Percentiles rank a stretch among this genome's conserved stretches.
These are phyloP conservation scores for Campopleginae sp. DNA, from an alignment of 2,888 invertebrate genomes.

Conservation along the genomic window DNA sequence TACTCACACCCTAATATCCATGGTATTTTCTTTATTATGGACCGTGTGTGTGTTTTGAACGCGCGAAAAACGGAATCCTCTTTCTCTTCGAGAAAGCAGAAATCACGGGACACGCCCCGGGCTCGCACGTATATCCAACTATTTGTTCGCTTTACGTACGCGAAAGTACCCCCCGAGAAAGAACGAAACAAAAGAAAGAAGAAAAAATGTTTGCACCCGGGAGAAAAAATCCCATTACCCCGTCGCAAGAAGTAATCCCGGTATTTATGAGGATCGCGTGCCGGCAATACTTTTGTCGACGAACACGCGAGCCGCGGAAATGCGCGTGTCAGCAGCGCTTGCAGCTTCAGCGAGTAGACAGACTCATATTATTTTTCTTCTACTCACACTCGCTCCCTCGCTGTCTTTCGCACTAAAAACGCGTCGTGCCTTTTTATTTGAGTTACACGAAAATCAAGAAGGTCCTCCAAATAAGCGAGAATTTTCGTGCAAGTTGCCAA, in stretches of 20 bases:
- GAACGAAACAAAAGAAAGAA: constrained; percentile 9
- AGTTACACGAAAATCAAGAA: constrained; percentile 27
- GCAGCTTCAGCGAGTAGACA: constrained; percentile 58
- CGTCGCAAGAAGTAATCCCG: constrained; percentile 56
- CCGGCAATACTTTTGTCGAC: constrained; percentile 69
- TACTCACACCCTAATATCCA: not conserved
- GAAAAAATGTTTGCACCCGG: constrained; percentile 26
- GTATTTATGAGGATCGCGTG: constrained; percentile 72
- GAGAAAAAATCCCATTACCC: constrained; percentile 62
- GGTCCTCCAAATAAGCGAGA: constrained; percentile 45
- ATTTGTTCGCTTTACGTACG: constrained; percentile 26
- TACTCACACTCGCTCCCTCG: constrained; percentile 6
- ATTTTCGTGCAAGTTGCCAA: constrained; percentile 61
- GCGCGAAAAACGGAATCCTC: constrained; percentile 27
- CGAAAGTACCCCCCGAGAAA: constrained; percentile 33
- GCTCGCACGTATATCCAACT: constrained; percentile 46
- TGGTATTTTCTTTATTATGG: constrained; percentile 42
- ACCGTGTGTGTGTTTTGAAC: constrained; percentile 1
- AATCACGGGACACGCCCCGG: constrained; percentile 63
- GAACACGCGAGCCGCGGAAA: constrained; percentile 63
- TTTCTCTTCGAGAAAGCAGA: constrained; percentile 54
- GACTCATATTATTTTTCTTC: constrained; percentile 46
- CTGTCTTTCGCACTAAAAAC: constrained; percentile 12
- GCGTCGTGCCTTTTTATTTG: constrained; percentile 22
- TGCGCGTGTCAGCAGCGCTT: constrained; percentile 69